Evolutionary conservation across 2,888 invertebrate genomes (phyloP).

Genomic region (Phalangium opilio): DNA sequence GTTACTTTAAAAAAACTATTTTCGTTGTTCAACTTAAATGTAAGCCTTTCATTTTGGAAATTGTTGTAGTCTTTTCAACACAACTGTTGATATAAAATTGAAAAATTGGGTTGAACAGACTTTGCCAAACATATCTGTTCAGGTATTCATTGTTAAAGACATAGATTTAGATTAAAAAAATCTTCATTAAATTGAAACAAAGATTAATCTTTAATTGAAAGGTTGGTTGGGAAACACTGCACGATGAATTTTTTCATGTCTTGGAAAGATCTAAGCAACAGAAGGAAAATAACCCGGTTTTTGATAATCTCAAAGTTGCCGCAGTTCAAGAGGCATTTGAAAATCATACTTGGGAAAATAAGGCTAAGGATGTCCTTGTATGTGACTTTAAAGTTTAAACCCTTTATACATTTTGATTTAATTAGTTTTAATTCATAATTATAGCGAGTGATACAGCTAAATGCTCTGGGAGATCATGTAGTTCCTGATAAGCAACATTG

Average conservation of each 20-base stretch:
- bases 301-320: slow-evolving; percentile 69
- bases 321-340: slow-evolving; percentile 75
- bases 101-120: slow-evolving; percentile 90
- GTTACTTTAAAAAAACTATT: no score
- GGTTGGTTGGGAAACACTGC: slow-evolving; percentile 66
- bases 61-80: slow-evolving; percentile 39
- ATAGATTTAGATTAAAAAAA: no score
- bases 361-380: slow-evolving; percentile 47
- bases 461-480: slow-evolving; percentile 76
- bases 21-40: no score
- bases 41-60: no score
- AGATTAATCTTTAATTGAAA: slow-evolving; percentile 17
- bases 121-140: slow-evolving; percentile 68
- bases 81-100: slow-evolving; percentile 70
- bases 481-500: slow-evolving; percentile 75
- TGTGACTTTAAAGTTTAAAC: slow-evolving; percentile 13
- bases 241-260: slow-evolving; percentile 52
- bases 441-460: slow-evolving; percentile 81
- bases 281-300: slow-evolving; percentile 69
- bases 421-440: no score
- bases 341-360: slow-evolving; percentile 85
- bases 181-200: slow-evolving; percentile 1
- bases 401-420: no score
- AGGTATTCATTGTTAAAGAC: no score
- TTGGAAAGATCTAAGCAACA: slow-evolving; percentile 46